Conservation (phyloP, 2,113 vertebrate species). For the Stigmatopora nigra region DNA sequence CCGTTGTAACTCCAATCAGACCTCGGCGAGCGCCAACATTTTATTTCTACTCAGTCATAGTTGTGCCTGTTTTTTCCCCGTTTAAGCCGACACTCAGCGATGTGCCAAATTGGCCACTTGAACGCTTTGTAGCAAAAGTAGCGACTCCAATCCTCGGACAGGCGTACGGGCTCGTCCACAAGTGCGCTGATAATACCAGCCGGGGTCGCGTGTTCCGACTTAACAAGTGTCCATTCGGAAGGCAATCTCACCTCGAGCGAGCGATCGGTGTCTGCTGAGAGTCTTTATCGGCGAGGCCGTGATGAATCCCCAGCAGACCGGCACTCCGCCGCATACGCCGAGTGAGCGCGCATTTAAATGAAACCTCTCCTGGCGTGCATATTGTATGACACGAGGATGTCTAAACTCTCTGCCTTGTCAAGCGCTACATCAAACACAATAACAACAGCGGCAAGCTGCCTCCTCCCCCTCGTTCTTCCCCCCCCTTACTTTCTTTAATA, state of each 20-base stretch:
- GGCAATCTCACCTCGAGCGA: constrained; percentile 68
- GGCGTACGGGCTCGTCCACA: constrained; percentile 39
- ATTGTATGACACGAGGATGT: constrained; percentile 59
- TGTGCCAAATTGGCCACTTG: constrained; percentile 8
- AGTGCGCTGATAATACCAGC: constrained; percentile 51
- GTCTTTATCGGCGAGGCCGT: constrained; percentile 62
- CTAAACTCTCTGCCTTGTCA: constrained; percentile 70
- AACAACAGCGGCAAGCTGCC: constrained; percentile 55
- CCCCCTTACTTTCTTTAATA: constrained; percentile 39
- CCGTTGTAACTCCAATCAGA: background rate
- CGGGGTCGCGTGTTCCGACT: constrained; percentile 62
- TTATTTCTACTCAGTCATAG: background rate
- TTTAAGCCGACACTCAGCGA: constrained; percentile 9
- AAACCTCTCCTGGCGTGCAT: constrained; percentile 55
- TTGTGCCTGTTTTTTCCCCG: background rate
- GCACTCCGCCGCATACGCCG: constrained; percentile 52
- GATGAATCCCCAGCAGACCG: constrained; percentile 67
- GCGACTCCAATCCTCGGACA: constrained; percentile 7
- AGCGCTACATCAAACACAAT: constrained; percentile 70
- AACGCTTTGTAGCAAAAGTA: constrained; percentile 10
- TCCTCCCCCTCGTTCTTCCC: constrained; percentile 49
- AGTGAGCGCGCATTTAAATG: constrained; percentile 70
- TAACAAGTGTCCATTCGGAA: constrained; percentile 67
- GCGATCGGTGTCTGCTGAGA: constrained; percentile 57
- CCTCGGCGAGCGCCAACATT: background rate